Evolutionary conservation across 2,113 vertebrate genomes (phyloP), one percentile per base, ranked within the genome.

Genomic region (Charadrius vociferus): DNA sequence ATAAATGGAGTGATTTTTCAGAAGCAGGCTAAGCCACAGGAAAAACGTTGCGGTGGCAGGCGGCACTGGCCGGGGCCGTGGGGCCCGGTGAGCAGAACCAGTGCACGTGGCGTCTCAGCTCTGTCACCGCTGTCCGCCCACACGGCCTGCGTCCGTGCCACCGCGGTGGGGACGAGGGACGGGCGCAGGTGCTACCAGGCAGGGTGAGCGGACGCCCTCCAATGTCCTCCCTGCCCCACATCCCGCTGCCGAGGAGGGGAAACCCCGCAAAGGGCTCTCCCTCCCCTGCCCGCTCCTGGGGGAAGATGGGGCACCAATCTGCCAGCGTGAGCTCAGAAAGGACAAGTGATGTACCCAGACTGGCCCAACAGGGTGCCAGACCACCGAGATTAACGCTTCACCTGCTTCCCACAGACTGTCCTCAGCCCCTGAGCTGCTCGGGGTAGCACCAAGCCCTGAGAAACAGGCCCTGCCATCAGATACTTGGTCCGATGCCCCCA

Each of bases 21-120:
- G 41, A 50, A 88, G 36, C 58, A 85, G 32, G 29, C 5, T 52
- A 73, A 89, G 30, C 18, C 70, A 55, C 6, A 43, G 36, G 32
- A 37, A 55, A 88, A 68, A 21, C 10, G 3, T 20, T 65, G 27
- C 19, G 22, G 49, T 27, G 30, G 37, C 19, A 56, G 39, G 36
- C 49, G 12, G 41, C 41, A 53, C 10, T 7, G 75, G 30, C 12
- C 36, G 36, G 34, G 50, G 36, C 18, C 0, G 0, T 15, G 36
- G 30, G 6, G 24, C 62, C 30, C 52, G 49, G 30, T 18, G 61
- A 62, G 36, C 6, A 2, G n/a, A 67, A 67, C 0, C 1, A 24
- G 30, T 27, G 32, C 13, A 21, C 6, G 14, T 21, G 30, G 56
- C 6, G 3, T 45, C 56, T 91, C 43, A 81, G 45, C 32, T 86